These are phyloP conservation scores for Paramuricea clavata DNA, from an alignment of 92 coral and sea anemone genomes.

Conservation along the genomic window DNA sequence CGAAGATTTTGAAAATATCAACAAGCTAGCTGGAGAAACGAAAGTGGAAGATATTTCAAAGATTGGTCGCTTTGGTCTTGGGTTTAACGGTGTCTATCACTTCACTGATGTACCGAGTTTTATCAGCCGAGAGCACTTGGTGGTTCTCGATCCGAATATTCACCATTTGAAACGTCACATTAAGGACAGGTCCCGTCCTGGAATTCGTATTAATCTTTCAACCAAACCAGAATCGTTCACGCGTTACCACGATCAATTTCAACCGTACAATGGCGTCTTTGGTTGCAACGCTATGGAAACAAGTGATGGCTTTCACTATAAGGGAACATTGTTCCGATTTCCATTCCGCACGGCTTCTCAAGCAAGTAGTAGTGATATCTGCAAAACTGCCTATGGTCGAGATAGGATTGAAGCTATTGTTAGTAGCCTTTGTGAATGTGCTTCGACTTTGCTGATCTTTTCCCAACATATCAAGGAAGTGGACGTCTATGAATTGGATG, in stretches of 20 bases:
- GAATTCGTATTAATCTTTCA: slow-evolving; percentile 54
- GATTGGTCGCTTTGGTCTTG: slow-evolving; percentile 76
- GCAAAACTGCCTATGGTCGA: slow-evolving; percentile 62
- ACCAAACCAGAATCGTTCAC: slow-evolving; percentile 38
- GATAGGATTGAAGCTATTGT: slow-evolving; percentile 52
- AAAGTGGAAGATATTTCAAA: slow-evolving; percentile 66
- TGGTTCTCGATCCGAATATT: slow-evolving; percentile 69
- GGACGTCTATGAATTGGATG: slow-evolving; percentile 54
- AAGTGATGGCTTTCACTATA: slow-evolving; percentile 35
- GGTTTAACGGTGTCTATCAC: slow-evolving; percentile 71
- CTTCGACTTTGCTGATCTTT: slow-evolving; percentile 71
- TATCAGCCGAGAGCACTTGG: slow-evolving; percentile 50
- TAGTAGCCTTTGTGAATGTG: slow-evolving; percentile 63
- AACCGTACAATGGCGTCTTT: slow-evolving; percentile 70
- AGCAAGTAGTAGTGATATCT: slow-evolving; percentile 54
- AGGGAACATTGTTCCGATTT: slow-evolving; percentile 69
- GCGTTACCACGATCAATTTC: slow-evolving; percentile 57
- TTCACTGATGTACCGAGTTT: slow-evolving; percentile 75
- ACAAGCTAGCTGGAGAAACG: slow-evolving; percentile 67
- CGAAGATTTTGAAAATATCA: slow-evolving; percentile 72
- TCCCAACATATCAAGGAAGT: slow-evolving; percentile 72
- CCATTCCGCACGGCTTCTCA: slow-evolving; percentile 71
- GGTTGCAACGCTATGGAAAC: slow-evolving; percentile 51
- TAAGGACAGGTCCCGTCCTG: slow-evolving; percentile 64
- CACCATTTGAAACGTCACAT: slow-evolving; percentile 58